Evolutionary conservation across 2,113 vertebrate genomes (phyloP), one percentile per base, ranked within the genome.

Genomic region (Oncorhynchus keta): DNA sequence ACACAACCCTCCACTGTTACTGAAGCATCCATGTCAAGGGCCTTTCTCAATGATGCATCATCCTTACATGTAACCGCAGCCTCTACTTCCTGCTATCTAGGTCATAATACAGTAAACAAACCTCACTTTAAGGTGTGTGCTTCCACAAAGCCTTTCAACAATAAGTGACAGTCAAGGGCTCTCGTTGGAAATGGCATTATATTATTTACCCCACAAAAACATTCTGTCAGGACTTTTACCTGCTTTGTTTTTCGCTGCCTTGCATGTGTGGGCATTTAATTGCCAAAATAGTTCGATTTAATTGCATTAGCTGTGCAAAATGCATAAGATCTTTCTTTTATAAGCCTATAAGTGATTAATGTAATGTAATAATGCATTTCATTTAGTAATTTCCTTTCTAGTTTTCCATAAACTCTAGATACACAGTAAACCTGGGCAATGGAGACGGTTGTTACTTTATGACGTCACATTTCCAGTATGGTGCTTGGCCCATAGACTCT

Each of bases 241-340:
- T 45, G 39, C 39, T 45, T 57, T 57, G 55, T 68, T 61, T 73
- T 67, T 39, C 57, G 7, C 64, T n/a, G 59, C 70, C n/a, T n/a
- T 76, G 69, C 77, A 57, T 32, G 18, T 5, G 12, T 3, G 59
- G 68, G 72, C 18, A 78, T 76, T 75, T 70, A 81, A 79, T 81
- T 70, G 75, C 71, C 76, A 82, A 85, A 85, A 75, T 76, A 77
- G 86, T 86, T 83, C 84, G 30, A 78, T 84, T 79, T 73, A 79
- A 90, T 86, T 68, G 77, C 59, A 82, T 82, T 76, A 76, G 75
- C 75, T 1, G 2, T 32, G 55, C 12, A 48, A 76, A 55, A 72
- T 35, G 79, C 30, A 77, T 70, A 76, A 81, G 26, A 57, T 72
- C 49, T 8, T 72, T 77, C 28, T 77, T 81, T 12, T 20, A 57